phyloP scores from a whole-genome alignment of 2,113 vertebrate species.

The Gracilinanus agilis region DNA sequence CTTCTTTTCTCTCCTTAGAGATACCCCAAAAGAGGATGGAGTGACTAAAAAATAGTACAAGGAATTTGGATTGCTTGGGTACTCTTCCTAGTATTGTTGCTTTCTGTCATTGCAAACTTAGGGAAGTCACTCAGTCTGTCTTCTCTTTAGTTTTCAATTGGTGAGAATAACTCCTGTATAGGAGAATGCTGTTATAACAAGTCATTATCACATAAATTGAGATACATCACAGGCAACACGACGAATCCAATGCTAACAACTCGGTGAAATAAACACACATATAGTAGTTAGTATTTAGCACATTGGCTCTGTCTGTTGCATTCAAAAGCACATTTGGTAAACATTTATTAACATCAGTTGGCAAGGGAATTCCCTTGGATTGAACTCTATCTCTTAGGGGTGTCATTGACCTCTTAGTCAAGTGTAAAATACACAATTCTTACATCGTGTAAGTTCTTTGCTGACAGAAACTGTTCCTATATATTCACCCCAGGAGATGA shows the following conservation, averaged over 20 bases:
- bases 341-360: neutral
- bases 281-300: neutral
- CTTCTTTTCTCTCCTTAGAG: neutral
- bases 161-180: neutral
- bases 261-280: neutral
- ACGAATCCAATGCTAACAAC: neutral
- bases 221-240: neutral
- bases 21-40: neutral
- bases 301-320: neutral
- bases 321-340: neutral
- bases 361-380: neutral
- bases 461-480: neutral
- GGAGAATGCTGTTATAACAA: neutral
- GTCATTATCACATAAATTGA: neutral
- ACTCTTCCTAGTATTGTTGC: neutral
- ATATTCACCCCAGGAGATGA: neutral
- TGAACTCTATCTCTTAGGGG: neutral
- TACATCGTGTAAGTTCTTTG: neutral
- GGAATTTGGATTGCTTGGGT: neutral
- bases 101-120: neutral
- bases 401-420: neutral
- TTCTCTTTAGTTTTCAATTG: fast-evolving
- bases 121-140: neutral
- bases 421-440: neutral
- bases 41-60: neutral